Percentiles rank a stretch among this genome's conserved stretches.
Evolutionary conservation across 2,888 invertebrate species (phyloP).

Genomic region (Protonemura montana): DNA sequence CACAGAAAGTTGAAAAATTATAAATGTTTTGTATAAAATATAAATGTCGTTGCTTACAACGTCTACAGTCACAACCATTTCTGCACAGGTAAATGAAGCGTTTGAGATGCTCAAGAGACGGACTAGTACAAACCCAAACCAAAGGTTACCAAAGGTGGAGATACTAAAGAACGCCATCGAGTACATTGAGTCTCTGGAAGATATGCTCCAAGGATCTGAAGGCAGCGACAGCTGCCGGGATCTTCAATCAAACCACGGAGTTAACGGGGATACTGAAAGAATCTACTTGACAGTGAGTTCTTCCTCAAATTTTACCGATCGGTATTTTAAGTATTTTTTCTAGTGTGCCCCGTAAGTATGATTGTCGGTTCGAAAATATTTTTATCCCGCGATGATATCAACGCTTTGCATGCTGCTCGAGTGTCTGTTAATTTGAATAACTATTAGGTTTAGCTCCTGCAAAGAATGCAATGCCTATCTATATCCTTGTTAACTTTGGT

Average conservation of each 20-base stretch:
- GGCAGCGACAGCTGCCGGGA: slow-evolving; percentile 55
- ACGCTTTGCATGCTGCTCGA: too few species aligned
- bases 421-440: too few species aligned
- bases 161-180: slow-evolving; percentile 97
- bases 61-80: neutral
- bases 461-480: too few species aligned
- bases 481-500: too few species aligned
- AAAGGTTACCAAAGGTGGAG: slow-evolving; percentile 96
- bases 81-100: slow-evolving; percentile 90
- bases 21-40: too few species aligned
- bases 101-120: slow-evolving; percentile 93
- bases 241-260: neutral
- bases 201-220: slow-evolving; percentile 67
- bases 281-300: slow-evolving; percentile 43
- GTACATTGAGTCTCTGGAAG: slow-evolving; percentile 92
- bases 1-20: too few species aligned
- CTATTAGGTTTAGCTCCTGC: too few species aligned
- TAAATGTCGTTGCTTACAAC: too few species aligned
- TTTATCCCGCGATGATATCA: too few species aligned
- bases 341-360: too few species aligned
- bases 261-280: slow-evolving; percentile 27
- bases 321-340: too few species aligned
- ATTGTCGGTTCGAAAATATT: too few species aligned
- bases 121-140: slow-evolving; percentile 94
- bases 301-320: neutral